A percentile compares a stretch with the other conserved stretches of the same genome.
phyloP scores from a whole-genome alignment of 2,888 invertebrate species.

The Anodontia alba region DNA sequence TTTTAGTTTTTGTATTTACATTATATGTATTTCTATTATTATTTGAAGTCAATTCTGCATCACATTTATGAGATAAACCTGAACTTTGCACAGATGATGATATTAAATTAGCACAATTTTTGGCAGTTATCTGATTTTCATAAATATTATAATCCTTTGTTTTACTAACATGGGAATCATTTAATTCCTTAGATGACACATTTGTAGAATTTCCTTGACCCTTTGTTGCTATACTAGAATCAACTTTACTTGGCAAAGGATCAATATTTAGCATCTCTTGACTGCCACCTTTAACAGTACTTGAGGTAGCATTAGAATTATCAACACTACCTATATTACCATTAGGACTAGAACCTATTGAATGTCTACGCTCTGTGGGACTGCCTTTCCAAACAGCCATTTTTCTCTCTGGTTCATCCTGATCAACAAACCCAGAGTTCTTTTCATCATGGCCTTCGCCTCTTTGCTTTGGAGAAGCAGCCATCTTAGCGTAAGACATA shows the following conservation, averaged over 20 bases:
- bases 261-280: conserved; percentile 20
- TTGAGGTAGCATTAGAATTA: background rate
- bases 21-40: background rate
- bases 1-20: conserved; percentile 23
- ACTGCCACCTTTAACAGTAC: conserved; percentile 10
- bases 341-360: conserved; percentile 79
- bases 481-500: conserved; percentile 80
- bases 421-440: background rate
- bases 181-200: conserved; percentile 18
- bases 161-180: background rate
- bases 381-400: conserved; percentile 79
- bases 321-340: conserved; percentile 38
- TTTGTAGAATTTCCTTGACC: conserved; percentile 2
- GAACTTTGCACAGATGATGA: conserved; percentile 15
- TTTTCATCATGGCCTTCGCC: conserved; percentile 28
- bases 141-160: background rate
- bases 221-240: background rate
- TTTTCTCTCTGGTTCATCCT: conserved; percentile 55
- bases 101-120: conserved; percentile 25
- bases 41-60: background rate
- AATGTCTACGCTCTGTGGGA: conserved; percentile 77
- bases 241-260: conserved; percentile 14
- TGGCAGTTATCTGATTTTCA: conserved; percentile 18
- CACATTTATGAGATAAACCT: conserved; percentile 15
- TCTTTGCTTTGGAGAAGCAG: conserved; percentile 60